Evolutionary conservation across 2,113 vertebrate species (phyloP).

Genomic region (Bucco capensis): DNA sequence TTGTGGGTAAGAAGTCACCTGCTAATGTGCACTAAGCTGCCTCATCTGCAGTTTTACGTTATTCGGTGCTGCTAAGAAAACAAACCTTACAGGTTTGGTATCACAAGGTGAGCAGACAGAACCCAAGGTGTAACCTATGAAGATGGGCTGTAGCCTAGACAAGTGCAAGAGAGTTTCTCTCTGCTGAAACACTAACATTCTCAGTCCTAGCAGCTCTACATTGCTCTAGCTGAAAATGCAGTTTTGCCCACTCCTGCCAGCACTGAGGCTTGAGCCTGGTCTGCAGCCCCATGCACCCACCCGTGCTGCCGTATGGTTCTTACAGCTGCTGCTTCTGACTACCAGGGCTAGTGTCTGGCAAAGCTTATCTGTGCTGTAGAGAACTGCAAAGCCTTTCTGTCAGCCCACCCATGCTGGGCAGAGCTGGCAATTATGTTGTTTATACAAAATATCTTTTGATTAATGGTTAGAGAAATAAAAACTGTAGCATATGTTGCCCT

Average conservation of each 20-base stretch:
- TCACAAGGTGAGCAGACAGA: neutral
- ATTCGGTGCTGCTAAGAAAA: neutral
- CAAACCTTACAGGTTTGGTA: neutral
- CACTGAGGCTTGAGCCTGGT: rapidly evolving
- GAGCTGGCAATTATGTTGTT: conserved; percentile 5
- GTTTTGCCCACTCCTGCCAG: neutral
- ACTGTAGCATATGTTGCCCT: conserved; percentile 23
- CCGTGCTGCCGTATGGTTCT: neutral
- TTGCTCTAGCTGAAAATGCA: neutral
- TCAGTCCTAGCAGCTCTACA: neutral
- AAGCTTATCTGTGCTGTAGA: neutral
- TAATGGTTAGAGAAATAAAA: conserved; percentile 51
- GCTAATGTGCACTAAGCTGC: neutral
- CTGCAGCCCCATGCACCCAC: neutral
- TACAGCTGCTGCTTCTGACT: conserved; percentile 13
- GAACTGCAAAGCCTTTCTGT: conserved; percentile 18
- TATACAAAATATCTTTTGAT: conserved; percentile 61
- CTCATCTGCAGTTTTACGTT: neutral
- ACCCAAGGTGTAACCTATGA: neutral
- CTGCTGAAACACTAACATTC: neutral
- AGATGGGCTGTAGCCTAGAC: neutral
- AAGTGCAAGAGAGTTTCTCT: neutral
- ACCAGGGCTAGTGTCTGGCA: neutral
- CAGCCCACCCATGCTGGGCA: conserved; percentile 37
- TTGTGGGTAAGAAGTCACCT: neutral